A percentile compares a stretch with the other conserved stretches of the same genome.
These are phyloP conservation scores for Patella ulyssiponensis DNA, from an alignment of 2,888 invertebrate species.

Conservation along the genomic window DNA sequence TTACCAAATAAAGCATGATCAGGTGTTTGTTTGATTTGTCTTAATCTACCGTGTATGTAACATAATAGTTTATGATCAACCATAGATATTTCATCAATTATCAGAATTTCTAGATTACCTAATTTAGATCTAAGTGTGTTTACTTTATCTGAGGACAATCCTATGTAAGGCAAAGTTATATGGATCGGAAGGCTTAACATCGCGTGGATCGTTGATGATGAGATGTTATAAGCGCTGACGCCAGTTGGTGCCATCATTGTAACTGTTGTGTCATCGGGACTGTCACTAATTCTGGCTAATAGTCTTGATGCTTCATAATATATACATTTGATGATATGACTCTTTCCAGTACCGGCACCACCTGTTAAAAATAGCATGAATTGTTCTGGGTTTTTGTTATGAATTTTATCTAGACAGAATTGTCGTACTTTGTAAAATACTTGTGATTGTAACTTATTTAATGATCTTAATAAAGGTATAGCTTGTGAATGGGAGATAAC, in stretches of 20 bases:
- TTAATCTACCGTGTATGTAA: conserved; percentile 24
- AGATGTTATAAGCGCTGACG: conserved; percentile 18
- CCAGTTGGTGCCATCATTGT: not conserved
- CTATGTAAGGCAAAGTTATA: not conserved
- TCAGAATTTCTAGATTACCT: conserved; percentile 19
- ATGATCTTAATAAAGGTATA: conserved; percentile 12
- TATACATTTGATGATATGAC: conserved; percentile 20
- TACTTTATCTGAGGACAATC: not conserved
- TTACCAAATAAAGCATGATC: conserved; percentile 13
- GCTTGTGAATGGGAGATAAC: not conserved
- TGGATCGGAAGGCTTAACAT: not conserved
- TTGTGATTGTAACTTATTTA: conserved; percentile 21
- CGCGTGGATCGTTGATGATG: conserved; percentile 7
- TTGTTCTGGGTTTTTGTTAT: conserved; percentile 1
- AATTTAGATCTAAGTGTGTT: conserved; percentile 17
- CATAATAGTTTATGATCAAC: conserved; percentile 12
- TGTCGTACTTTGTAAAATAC: conserved; percentile 27
- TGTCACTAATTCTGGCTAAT: conserved; percentile 4
- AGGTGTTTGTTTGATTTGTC: conserved; percentile 22
- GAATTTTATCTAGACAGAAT: conserved; percentile 20
- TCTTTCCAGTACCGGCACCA: conserved; percentile 24
- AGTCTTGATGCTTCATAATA: conserved; percentile 24
- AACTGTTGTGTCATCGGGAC: conserved; percentile 17
- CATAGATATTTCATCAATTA: conserved; percentile 29
- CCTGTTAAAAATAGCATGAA: conserved; percentile 24